Conservation (phyloP, 1,140 invertebrate species). For the Calliphora vicina region DNA sequence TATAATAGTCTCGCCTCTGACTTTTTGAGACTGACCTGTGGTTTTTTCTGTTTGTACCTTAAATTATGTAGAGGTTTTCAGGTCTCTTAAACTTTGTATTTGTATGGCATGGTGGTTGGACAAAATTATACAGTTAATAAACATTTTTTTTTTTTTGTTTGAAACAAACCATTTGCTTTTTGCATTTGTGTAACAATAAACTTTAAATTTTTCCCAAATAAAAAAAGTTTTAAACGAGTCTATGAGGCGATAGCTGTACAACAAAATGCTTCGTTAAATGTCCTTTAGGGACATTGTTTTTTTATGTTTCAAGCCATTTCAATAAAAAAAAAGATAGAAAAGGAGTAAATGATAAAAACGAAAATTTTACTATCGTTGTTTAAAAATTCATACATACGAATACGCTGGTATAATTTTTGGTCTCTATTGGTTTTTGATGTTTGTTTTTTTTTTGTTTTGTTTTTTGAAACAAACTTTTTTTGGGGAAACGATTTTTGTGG, state of each 20-base stretch:
- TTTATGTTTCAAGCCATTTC: background rate
- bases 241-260: background rate
- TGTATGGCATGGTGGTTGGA: background rate
- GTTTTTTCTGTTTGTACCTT: no score
- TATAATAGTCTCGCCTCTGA: no score
- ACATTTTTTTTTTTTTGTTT: background rate
- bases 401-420: background rate
- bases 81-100: background rate
- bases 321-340: background rate
- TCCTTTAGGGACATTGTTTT: conserved; percentile 1
- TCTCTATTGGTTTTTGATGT: background rate
- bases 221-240: background rate
- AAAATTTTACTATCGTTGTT: background rate
- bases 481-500: background rate
- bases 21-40: no score
- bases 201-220: background rate
- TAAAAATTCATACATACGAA: background rate
- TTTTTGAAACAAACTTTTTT: background rate
- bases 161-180: background rate
- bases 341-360: background rate
- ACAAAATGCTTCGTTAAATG: background rate
- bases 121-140: background rate
- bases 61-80: no score
- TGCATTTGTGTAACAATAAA: background rate
- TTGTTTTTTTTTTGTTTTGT: background rate